Conservation (phyloP, 1,140 invertebrate genomes). For the Aphidius ervi region DNA sequence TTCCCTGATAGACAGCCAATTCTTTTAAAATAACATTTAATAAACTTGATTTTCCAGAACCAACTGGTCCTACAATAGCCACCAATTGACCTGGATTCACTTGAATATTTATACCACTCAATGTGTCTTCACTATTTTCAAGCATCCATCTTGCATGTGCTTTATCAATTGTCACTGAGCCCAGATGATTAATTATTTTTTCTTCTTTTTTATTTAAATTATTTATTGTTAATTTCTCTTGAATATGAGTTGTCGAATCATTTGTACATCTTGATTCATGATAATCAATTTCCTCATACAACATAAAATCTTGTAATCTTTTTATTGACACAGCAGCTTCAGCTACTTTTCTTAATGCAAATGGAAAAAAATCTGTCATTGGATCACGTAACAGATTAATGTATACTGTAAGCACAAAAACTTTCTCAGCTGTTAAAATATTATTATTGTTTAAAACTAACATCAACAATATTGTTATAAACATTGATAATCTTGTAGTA, state of each 20-base stretch:
- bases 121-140: constrained; percentile 63
- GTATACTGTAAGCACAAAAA: constrained; percentile 71
- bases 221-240: constrained; percentile 24
- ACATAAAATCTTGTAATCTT: constrained; percentile 64
- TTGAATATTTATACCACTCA: constrained; percentile 58
- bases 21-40: constrained; percentile 76
- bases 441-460: constrained; percentile 61
- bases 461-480: constrained; percentile 74
- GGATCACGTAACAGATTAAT: constrained; percentile 69
- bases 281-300: constrained; percentile 54
- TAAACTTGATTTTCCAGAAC: constrained; percentile 73
- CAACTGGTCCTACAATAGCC: constrained; percentile 74
- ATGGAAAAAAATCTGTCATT: constrained; percentile 70
- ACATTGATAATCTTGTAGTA: constrained; percentile 73
- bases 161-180: constrained; percentile 37
- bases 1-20: constrained; percentile 58
- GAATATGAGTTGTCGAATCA: not conserved
- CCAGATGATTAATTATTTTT: too few relatives aligned
- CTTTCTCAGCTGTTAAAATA: constrained; percentile 66
- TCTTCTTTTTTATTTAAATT: not conserved
- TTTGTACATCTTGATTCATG: constrained; percentile 4
- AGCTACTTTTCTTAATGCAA: constrained; percentile 54
- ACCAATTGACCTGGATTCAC: constrained; percentile 64
- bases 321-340: constrained; percentile 65
- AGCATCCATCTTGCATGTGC: constrained; percentile 55